Evolutionary conservation across 2,888 invertebrate species (phyloP).

Genomic region (Harpalus rufipes): DNA sequence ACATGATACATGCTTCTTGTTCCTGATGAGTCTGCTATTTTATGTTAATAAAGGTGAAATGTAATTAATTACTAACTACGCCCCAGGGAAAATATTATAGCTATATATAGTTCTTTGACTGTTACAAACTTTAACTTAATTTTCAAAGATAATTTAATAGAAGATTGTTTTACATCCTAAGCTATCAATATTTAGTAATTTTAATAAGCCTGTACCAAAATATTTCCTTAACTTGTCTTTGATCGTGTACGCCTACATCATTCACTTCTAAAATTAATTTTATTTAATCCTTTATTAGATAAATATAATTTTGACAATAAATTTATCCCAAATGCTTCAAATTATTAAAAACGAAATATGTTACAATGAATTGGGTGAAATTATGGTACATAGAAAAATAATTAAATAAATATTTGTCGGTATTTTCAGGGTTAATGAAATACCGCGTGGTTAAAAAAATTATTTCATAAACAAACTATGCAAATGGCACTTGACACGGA

Average conservation of each 20-base stretch:
- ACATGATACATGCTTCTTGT: too few relatives aligned
- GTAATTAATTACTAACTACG: too few relatives aligned
- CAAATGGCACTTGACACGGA: too few relatives aligned
- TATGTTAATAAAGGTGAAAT: too few relatives aligned
- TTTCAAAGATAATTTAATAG: neutral
- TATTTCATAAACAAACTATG: too few relatives aligned
- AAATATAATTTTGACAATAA: neutral
- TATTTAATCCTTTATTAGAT: neutral
- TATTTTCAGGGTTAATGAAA: neutral
- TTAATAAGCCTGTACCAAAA: neutral
- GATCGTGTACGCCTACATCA: neutral
- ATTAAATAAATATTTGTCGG: neutral
- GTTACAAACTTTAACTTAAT: neutral
- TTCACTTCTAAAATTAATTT: neutral
- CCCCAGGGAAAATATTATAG: neutral
- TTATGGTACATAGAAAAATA: neutral
- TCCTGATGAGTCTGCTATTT: too few relatives aligned
- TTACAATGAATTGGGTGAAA: neutral
- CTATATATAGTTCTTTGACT: neutral
- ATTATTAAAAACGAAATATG: neutral
- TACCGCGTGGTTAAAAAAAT: too few relatives aligned
- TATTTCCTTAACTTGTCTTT: neutral
- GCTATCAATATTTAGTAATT: neutral
- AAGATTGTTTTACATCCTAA: neutral
- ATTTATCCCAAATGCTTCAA: neutral